Base-by-base conservation (phyloP, 2,797 vertebrate genomes). In the Sebastes reedi region DNA sequence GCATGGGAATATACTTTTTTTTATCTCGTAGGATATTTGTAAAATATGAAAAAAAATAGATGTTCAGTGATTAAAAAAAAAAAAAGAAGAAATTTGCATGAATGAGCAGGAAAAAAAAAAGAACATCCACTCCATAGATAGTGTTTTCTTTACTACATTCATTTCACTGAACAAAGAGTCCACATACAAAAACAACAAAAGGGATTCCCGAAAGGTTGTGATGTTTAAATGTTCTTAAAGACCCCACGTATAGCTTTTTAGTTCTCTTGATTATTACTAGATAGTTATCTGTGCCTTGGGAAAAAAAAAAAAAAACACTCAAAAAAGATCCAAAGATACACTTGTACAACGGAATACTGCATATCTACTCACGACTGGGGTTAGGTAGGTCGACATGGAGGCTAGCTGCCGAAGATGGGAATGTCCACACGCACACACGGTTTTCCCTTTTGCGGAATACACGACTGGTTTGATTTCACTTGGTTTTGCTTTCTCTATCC, bases 341-440 rank as follows among this genome's bases (percentile, higher is more conserved):
- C 95, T 77, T 95, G 96, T 95, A 97, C 96, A 95, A 97, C 96
- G 94, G 97, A 98, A 98, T 96, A 97, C 97, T 96, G 96, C 96
- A 97, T 96, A 94, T 96, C 96, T 97, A 97, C 96, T 95, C 94
- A 97, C 94, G 85, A 96, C 94, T 93, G 96, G 94, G 94, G 94
- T 95, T 90, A 94, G 95, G 93, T 91, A 93, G 95, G 95, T 96
- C 87, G 75, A 95, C 94, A 90, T 91, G 95, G 95, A 93, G 95
- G 96, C 94, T 97, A 98, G 97, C 97, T 98, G 97, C 97, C 97
- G 91, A 83, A 95, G 96, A 95, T 96, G 95, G 95, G 95, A 93
- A 96, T 94, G 94, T 95, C 94, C 95, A 94, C 84, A 92, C 89
- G 87, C 80, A 92, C 94, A 92, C 94, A 84, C 95, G 74, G 93